Percentiles rank a stretch among this genome's conserved stretches.
These are phyloP conservation scores for Cirrhinus molitorella DNA, from an alignment of 2,797 vertebrate genomes.

Conservation along the genomic window DNA sequence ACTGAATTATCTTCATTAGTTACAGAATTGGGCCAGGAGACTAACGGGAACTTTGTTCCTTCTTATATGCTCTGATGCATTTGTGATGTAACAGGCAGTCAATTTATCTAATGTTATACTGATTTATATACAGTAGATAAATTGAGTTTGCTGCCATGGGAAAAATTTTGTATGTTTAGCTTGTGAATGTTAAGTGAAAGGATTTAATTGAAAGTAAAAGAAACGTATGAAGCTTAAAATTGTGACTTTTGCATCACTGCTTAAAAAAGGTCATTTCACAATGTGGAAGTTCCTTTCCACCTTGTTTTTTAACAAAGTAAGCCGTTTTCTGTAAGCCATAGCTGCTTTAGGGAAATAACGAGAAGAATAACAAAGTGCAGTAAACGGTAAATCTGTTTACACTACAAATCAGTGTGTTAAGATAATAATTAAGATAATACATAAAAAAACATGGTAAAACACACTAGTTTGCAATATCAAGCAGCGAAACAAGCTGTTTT, in stretches of 20 bases:
- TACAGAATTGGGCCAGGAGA: neutral
- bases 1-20: slow-evolving; percentile 20
- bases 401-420: too few species aligned
- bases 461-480: too few species aligned
- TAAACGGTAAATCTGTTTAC: too few species aligned
- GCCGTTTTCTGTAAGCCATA: too few species aligned
- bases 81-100: slow-evolving; percentile 16
- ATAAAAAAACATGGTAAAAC: too few species aligned
- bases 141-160: neutral
- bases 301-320: too few species aligned
- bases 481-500: too few species aligned
- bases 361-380: too few species aligned
- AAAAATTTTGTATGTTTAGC: neutral
- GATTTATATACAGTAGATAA: neutral
- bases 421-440: too few species aligned
- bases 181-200: neutral
- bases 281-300: neutral
- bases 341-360: too few species aligned
- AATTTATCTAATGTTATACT: neutral
- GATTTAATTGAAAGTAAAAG: neutral
- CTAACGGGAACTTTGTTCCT: neutral
- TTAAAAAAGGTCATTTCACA: neutral
- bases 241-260: neutral
- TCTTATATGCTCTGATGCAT: neutral
- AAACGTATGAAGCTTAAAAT: neutral